Base-by-base conservation (phyloP, 1,140 invertebrate species). In the Leptinotarsa texana region DNA sequence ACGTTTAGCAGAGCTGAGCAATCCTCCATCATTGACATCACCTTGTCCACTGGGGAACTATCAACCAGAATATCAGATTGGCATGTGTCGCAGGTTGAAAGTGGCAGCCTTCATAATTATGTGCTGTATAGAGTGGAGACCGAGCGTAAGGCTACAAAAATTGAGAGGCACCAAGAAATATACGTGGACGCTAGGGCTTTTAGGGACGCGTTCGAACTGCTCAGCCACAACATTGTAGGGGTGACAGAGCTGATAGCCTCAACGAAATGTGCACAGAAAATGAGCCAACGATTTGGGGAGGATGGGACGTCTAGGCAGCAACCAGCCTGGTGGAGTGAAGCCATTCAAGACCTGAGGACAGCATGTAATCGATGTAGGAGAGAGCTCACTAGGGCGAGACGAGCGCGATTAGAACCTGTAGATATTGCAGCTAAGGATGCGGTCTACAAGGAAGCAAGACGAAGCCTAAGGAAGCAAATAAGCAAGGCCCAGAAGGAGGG, bases 1-100 rank as follows among this genome's bases (percentile, higher is more conserved):
- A 72, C 70, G n/a, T 72, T 73, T 21, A 15, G 49, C 5, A 73
- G 49, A 48, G 72, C 22, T 21, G 42, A 18, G 3, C 18, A 73
- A 27, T 21, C 15, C 4, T 22, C 61, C 8, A 73, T 57, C 4
- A 73, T 73, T 13, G 63, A 73, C 33, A 24, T 73, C 6, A 67
- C 62, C 33, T 18, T 67, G 18, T 27, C 42, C n/a, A 49, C 18
- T 3, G 65, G 33, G 21, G 13, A 18, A n/a, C 3, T 73, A 17
- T 15, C 47, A 21, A 62, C 18, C 6, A 66, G 42, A 57, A 67
- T 67, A 65, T 8, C 6, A 48, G 27, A 67, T 11, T 49, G 63
- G 72, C 22, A 62, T 27, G 47, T 73, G 18, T n/a, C 17, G 11
- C 11, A 66, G 24, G 3, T 2, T 18, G 72, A 72, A 68, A 68